Evolutionary conservation across 2,113 vertebrate species (phyloP).

Genomic region (Egretta garzetta): DNA sequence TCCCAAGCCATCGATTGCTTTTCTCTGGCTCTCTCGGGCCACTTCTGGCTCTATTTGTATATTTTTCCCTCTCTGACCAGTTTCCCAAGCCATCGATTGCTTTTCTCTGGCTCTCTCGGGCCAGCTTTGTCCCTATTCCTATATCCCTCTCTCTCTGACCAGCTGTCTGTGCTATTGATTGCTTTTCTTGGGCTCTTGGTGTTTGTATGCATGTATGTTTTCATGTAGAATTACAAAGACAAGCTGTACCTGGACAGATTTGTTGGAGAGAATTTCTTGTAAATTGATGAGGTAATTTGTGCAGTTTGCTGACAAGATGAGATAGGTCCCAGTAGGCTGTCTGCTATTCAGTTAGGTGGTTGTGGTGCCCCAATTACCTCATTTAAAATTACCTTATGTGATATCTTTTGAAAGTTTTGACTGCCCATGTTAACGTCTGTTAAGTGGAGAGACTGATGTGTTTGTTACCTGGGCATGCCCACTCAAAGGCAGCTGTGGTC

Average conservation of each 20-base stretch:
- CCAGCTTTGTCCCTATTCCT: too few relatives aligned
- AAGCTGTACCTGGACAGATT: background rate
- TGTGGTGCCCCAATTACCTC: background rate
- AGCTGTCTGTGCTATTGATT: too few relatives aligned
- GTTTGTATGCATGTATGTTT: background rate
- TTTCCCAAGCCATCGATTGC: too few relatives aligned
- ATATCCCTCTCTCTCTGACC: too few relatives aligned
- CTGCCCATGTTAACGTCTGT: background rate
- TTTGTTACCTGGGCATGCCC: background rate
- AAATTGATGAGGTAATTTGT: background rate
- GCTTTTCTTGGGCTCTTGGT: background rate
- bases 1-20: too few relatives aligned
- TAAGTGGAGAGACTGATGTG: background rate
- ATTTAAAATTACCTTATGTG: background rate
- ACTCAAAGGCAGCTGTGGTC: background rate
- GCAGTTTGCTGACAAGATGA: background rate
- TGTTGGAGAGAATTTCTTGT: background rate
- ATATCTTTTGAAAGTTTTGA: background rate
- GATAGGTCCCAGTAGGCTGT: background rate
- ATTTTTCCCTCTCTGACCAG: too few relatives aligned
- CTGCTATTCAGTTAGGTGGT: background rate
- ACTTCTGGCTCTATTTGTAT: too few relatives aligned
- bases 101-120: too few relatives aligned
- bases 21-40: background rate
- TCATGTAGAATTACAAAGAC: background rate